These are phyloP conservation scores for Rhynchotus rufescens DNA, from an alignment of 2,797 vertebrate genomes.

Conservation along the genomic window DNA sequence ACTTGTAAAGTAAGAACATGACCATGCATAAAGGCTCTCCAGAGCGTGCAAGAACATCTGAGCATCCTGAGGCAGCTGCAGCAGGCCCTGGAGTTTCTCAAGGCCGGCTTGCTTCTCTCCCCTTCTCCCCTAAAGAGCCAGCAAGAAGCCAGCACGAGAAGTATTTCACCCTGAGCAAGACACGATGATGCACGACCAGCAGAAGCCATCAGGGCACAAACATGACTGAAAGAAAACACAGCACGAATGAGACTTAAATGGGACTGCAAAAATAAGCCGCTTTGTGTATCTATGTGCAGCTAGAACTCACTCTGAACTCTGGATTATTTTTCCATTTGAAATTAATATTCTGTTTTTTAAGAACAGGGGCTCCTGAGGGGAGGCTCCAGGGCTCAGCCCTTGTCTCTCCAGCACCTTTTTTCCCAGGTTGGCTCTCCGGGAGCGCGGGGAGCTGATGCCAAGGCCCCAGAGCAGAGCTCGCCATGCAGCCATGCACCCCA, in stretches of 20 bases:
- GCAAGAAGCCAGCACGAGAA: not conserved
- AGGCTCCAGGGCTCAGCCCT: rapidly evolving
- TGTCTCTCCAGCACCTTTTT: not conserved
- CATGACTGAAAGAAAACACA: not conserved
- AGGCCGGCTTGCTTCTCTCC: not conserved
- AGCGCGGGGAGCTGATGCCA: no score
- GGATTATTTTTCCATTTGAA: not conserved
- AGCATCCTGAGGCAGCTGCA: not conserved
- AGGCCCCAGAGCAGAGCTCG: not conserved
- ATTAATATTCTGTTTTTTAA: slow-evolving; percentile 42
- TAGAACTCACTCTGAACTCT: not conserved
- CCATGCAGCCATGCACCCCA: slow-evolving; percentile 50
- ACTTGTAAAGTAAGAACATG: not conserved
- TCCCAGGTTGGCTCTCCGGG: no score
- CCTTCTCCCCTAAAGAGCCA: not conserved
- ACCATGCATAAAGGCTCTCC: not conserved
- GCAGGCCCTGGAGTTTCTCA: not conserved
- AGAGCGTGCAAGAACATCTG: not conserved
- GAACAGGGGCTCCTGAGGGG: not conserved
- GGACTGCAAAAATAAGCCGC: not conserved
- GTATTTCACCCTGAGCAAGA: not conserved
- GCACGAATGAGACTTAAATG: not conserved
- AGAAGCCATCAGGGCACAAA: not conserved
- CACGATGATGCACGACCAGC: not conserved
- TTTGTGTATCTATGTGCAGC: not conserved